These are phyloP conservation scores for Ceratina australensis DNA, from an alignment of 1,140 invertebrate species.

Conservation along the genomic window DNA sequence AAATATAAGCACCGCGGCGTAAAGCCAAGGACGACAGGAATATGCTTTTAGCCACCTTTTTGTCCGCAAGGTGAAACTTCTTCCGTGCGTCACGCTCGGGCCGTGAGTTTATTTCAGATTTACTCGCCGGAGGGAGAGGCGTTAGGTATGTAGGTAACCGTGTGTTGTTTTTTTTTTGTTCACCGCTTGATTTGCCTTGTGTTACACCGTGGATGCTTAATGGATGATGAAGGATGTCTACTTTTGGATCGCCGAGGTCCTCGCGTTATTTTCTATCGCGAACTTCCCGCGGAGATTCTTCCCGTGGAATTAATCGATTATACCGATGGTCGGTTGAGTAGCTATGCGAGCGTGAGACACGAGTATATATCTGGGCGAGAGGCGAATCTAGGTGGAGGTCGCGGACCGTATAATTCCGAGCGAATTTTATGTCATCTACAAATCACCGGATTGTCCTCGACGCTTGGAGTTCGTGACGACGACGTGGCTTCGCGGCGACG, in stretches of 20 bases:
- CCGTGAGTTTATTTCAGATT: constrained; percentile 1
- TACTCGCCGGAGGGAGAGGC: not conserved
- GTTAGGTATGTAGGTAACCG: too few species aligned
- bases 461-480: not conserved
- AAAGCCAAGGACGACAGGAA: constrained; percentile 71
- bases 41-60: constrained; percentile 69
- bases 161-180: not conserved
- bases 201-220: not conserved
- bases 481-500: constrained; percentile 36
- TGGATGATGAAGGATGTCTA: not conserved
- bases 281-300: not conserved
- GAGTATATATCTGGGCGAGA: not conserved
- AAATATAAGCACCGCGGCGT: constrained; percentile 61
- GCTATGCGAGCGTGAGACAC: not conserved
- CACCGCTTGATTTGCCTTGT: not conserved
- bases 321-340: not conserved
- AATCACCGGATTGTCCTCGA: constrained; percentile 19
- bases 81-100: constrained; percentile 12
- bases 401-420: constrained; percentile 14
- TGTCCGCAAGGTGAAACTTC: constrained; percentile 55
- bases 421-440: constrained; percentile 7
- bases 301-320: not conserved
- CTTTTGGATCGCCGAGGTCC: constrained; percentile 6
- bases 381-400: not conserved
- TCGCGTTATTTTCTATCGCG: too few species aligned